Evolutionary conservation across 1,140 invertebrate species (phyloP).

Genomic region (Drosophila cardini): DNA sequence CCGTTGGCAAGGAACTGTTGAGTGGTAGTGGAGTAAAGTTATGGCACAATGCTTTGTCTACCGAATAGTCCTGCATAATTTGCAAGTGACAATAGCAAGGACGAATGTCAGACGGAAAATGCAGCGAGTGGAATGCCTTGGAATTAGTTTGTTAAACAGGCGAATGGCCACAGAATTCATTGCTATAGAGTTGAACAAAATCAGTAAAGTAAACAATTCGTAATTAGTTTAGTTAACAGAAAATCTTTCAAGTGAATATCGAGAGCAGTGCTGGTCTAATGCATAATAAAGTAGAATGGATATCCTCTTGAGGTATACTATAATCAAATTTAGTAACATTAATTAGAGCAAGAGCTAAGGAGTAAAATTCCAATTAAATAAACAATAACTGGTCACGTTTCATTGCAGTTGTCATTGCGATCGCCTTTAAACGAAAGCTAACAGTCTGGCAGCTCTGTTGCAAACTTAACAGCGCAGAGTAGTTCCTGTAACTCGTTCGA

Average conservation of each 20-base stretch:
- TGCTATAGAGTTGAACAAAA: background rate
- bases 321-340: background rate
- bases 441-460: background rate
- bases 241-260: too few relatives aligned
- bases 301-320: background rate
- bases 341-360: background rate
- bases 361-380: background rate
- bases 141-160: constrained; percentile 29
- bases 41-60: constrained; percentile 30
- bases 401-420: background rate
- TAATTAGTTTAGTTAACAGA: constrained; percentile 12
- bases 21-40: constrained; percentile 29
- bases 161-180: too few relatives aligned
- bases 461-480: background rate
- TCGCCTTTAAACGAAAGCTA: background rate
- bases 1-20: constrained; percentile 19
- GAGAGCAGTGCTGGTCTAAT: too few relatives aligned
- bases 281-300: background rate
- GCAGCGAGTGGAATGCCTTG: background rate
- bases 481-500: too few relatives aligned
- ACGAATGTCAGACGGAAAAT: background rate
- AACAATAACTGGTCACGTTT: background rate
- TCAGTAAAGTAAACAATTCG: constrained; percentile 11
- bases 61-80: constrained; percentile 32
- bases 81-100: constrained; percentile 36